Percentiles rank a stretch among this genome's conserved stretches.
phyloP scores from a whole-genome alignment of 2,113 vertebrate species.

The Barnardius zonarius region DNA sequence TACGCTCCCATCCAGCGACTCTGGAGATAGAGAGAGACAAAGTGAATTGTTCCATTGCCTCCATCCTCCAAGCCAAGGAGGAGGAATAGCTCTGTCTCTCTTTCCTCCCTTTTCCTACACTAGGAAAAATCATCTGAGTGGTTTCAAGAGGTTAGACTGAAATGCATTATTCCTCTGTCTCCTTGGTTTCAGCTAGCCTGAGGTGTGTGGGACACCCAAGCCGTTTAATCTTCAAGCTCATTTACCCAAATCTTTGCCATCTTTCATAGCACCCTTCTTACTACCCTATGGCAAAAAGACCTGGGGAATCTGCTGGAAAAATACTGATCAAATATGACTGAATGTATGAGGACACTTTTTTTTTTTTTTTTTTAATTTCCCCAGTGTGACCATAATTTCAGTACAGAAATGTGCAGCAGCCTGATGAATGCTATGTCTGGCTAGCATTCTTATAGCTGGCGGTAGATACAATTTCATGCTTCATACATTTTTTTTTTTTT shows the following conservation, averaged over 20 bases:
- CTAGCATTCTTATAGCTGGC: not conserved
- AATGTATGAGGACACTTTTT: not conserved
- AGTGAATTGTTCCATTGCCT: not conserved
- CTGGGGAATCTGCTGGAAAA: not conserved
- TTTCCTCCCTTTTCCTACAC: not conserved
- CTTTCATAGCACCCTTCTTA: not conserved
- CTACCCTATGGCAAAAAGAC: not conserved
- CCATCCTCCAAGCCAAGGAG: not conserved
- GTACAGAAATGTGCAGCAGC: not conserved
- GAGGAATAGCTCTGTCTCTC: not conserved
- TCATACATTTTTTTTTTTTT: not conserved
- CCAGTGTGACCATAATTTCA: not conserved
- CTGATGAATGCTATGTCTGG: not conserved
- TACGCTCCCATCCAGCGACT: fast-evolving
- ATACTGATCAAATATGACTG: not conserved
- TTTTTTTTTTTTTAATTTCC: not conserved
- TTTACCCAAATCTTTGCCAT: not conserved
- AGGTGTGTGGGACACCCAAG: not conserved
- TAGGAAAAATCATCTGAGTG: not conserved
- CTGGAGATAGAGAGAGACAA: not conserved
- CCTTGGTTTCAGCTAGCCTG: not conserved
- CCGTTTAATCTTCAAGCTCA: not conserved
- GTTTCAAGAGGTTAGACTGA: not conserved
- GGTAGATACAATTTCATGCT: not conserved
- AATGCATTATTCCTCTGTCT: not conserved